These are phyloP conservation scores for Chalcosyrphus nemorum DNA, from an alignment of 2,888 invertebrate species.

Conservation along the genomic window DNA sequence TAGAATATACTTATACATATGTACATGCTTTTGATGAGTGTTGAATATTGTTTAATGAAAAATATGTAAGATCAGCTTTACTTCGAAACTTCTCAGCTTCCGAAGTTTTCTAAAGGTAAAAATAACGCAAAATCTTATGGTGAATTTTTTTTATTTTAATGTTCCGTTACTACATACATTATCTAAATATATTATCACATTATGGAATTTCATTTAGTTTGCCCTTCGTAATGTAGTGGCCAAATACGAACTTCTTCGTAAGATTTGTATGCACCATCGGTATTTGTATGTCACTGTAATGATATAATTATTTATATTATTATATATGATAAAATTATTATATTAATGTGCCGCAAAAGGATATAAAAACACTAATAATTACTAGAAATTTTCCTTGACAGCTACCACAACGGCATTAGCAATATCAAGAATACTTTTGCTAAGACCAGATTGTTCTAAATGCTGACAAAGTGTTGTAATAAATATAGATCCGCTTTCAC, in stretches of 20 bases:
- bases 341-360: too few species aligned
- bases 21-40: too few species aligned
- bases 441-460: slow-evolving; percentile 15
- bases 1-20: too few species aligned
- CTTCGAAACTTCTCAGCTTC: too few species aligned
- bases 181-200: too few species aligned
- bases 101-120: too few species aligned
- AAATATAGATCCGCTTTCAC: slow-evolving; percentile 27
- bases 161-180: too few species aligned
- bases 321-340: background rate
- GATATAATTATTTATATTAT: background rate
- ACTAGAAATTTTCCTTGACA: slow-evolving; percentile 14
- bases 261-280: slow-evolving; percentile 57
- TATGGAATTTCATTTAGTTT: background rate
- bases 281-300: slow-evolving; percentile 48
- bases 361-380: background rate
- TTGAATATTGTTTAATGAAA: too few species aligned
- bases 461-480: slow-evolving; percentile 39
- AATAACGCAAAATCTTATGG: too few species aligned
- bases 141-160: too few species aligned
- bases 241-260: slow-evolving; percentile 44
- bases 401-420: slow-evolving; percentile 28
- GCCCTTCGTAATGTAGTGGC: slow-evolving; percentile 23
- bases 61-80: too few species aligned
- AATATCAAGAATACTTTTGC: slow-evolving; percentile 30